Evolutionary conservation across 2,797 vertebrate genomes (phyloP).

Genomic region (Alcedo atthis): DNA sequence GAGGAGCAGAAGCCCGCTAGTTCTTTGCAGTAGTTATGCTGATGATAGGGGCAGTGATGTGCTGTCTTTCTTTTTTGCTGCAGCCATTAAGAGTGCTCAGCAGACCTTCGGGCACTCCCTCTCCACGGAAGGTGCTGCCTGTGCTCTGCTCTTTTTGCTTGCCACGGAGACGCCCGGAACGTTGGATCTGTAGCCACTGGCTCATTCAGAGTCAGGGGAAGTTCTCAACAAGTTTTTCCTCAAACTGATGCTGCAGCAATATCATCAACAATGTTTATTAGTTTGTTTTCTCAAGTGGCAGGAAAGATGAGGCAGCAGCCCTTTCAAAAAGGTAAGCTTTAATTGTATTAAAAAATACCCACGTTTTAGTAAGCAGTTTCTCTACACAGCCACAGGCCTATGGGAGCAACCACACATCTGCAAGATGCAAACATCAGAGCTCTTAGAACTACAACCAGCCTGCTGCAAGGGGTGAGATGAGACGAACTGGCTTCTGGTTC

Average conservation of each 20-base stretch:
- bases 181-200: neutral
- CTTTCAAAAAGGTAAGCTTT: slow-evolving; percentile 79
- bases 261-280: neutral
- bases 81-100: neutral
- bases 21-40: neutral
- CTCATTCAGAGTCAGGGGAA: neutral
- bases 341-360: slow-evolving; percentile 75
- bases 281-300: neutral
- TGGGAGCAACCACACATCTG: slow-evolving; percentile 41
- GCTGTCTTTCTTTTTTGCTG: neutral
- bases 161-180: neutral
- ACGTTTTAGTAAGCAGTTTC: slow-evolving; percentile 69
- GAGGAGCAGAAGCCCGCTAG: neutral
- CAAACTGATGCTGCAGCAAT: neutral
- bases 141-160: slow-evolving; percentile 10
- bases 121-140: neutral
- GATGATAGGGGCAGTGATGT: neutral
- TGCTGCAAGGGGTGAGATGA: neutral
- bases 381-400: slow-evolving; percentile 39
- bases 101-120: neutral
- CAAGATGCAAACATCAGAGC: slow-evolving; percentile 54
- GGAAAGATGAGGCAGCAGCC: slow-evolving; percentile 44
- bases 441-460: slow-evolving; percentile 15
- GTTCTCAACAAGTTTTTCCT: neutral
- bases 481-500: neutral